Base-by-base conservation (phyloP, 2,888 invertebrate species). In the Adineta ricciae region DNA sequence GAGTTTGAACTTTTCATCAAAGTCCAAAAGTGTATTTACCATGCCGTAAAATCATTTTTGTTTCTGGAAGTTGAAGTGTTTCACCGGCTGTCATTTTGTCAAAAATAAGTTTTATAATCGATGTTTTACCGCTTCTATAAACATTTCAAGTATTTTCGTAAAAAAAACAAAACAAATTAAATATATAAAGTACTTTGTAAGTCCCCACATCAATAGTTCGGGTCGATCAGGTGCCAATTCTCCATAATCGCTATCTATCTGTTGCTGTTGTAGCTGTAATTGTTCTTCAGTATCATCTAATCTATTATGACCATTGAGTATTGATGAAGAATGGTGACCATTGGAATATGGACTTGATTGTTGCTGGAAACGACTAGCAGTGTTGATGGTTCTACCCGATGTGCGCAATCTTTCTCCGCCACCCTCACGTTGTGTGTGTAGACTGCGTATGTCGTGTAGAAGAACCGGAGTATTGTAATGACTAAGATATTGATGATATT, bases 31-130 rank as follows among this genome's bases (percentile, higher is more conserved):
- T n/a, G n/a, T 50, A 16, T 50, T 19, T 50, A 78, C 78, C 78
- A 41, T 78, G 78, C 41, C 24, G 38, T 41, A 41, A 41, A 78
- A 78, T 24, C 3, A n/a, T 78, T 78, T 78, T 38, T 78, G 78
- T 78, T 78, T 78, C 78, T 41, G 78, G 41, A 41, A 78, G 78
- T 78, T 78, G 38, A n/a, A 78, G 41, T 78, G 78, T 78, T 78
- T 78, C 78, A 78, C 78, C 78, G 78, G 78, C 78, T 41, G 78
- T 78, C 78, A 78, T 78, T 78, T 78, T 78, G 21, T 78, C 78
- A 78, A 78, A 78, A 14, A 78, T 78, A 24, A 78, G 41, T 78
- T 78, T 78, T 24, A 78, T 41, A 41, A 78, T 78, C 24, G 78
- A 78, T 24, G 78, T 78, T 78, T 78, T 78, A 41, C 78, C 78